Conservation (phyloP, 1,140 invertebrate genomes). For the Theocolax elegans region DNA sequence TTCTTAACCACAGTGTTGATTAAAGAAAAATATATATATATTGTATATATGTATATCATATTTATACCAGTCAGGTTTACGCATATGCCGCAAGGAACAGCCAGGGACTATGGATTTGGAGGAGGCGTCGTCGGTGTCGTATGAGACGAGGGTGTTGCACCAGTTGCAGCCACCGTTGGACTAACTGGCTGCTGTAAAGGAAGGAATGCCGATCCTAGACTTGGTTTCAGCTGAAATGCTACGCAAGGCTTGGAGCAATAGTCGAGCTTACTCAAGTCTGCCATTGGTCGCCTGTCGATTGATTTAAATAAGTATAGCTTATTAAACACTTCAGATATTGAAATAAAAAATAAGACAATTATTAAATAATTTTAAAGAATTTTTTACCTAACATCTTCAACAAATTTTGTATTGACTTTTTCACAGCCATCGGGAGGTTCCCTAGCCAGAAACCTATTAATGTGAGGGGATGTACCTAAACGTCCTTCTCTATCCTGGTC, state of each 20-base stretch:
- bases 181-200: conserved; percentile 74
- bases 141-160: conserved; percentile 59
- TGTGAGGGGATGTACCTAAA: conserved; percentile 81
- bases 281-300: conserved; percentile 64
- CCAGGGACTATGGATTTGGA: conserved; percentile 68
- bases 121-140: conserved; percentile 65
- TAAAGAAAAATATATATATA: conserved; percentile 53
- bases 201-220: conserved; percentile 84
- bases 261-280: conserved; percentile 67
- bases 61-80: conserved; percentile 55
- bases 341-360: conserved; percentile 8
- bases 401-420: conserved; percentile 78
- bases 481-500: conserved; percentile 70
- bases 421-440: conserved; percentile 91
- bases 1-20: conserved; percentile 53
- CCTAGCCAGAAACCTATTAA: conserved; percentile 84
- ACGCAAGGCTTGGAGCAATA: conserved; percentile 73
- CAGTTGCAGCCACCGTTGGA: conserved; percentile 55
- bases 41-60: conserved; percentile 41
- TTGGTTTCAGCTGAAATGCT: conserved; percentile 82
- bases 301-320: background rate
- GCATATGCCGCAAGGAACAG: conserved; percentile 49
- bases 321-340: background rate
- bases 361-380: conserved; percentile 28
- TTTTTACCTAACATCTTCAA: conserved; percentile 73